Evolutionary conservation across 2,113 vertebrate genomes (phyloP).

Genomic region (human): DNA sequence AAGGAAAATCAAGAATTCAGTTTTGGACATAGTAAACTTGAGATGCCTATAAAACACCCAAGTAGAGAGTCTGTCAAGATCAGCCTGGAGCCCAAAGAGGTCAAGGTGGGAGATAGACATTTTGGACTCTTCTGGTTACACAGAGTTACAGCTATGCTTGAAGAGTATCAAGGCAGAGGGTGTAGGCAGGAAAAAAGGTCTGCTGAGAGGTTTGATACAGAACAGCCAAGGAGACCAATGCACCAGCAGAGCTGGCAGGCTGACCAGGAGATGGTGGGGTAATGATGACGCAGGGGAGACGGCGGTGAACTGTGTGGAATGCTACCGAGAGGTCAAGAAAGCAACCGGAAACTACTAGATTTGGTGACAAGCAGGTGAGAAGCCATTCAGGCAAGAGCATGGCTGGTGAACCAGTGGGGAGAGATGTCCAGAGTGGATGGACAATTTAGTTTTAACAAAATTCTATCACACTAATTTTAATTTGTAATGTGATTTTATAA

Average conservation of each 20-base stretch:
- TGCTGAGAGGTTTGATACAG: neutral
- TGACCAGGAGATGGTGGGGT: rapidly evolving
- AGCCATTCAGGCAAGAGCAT: neutral
- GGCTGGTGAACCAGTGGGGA: neutral
- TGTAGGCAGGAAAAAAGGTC: neutral
- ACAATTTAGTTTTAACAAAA: neutral
- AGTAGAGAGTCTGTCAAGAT: neutral
- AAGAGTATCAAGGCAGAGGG: neutral
- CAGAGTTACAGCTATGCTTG: neutral
- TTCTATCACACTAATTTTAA: neutral
- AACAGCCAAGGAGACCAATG: neutral
- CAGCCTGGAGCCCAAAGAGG: neutral
- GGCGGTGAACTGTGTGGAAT: rapidly evolving
- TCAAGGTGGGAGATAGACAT: neutral
- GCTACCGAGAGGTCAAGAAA: neutral
- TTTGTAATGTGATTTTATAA: neutral
- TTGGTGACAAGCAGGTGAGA: neutral
- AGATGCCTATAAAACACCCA: neutral
- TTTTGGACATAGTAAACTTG: neutral
- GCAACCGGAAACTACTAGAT: neutral
- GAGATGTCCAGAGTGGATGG: neutral
- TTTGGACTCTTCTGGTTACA: neutral
- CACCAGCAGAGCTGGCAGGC: neutral
- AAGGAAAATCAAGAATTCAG: neutral
- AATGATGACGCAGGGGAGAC: neutral